phyloP scores from a whole-genome alignment of 2,797 vertebrate genomes.

The Trematomus bernacchii region DNA sequence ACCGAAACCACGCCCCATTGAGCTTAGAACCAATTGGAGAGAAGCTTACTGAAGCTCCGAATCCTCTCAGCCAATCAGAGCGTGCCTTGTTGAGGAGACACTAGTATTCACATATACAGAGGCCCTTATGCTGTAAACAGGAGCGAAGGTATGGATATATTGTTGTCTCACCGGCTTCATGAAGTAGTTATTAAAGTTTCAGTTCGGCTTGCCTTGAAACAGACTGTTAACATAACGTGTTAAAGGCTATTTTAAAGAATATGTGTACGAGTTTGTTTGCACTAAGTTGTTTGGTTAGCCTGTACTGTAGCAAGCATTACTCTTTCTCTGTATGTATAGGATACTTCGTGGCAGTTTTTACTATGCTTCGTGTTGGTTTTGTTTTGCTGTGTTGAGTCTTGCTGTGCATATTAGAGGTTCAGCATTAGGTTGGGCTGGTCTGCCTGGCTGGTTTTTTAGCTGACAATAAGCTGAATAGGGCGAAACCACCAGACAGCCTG shows the following conservation, averaged over 20 bases:
- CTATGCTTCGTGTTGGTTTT: not conserved
- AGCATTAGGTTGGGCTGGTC: conserved; percentile 23
- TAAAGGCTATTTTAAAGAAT: not conserved
- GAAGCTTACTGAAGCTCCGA: not conserved
- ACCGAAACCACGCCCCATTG: conserved; percentile 32
- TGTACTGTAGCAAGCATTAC: not conserved
- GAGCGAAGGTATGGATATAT: conserved; percentile 67
- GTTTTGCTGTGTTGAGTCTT: not conserved
- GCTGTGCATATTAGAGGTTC: conserved; percentile 4
- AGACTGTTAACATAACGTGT: not conserved
- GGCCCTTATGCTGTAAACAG: conserved; percentile 62
- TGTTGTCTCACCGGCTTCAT: conserved; percentile 22
- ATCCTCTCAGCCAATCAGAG: conserved; percentile 60
- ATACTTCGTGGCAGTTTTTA: not conserved
- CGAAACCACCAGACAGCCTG: conserved; percentile 74
- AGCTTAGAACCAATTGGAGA: conserved; percentile 36
- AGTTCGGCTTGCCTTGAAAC: not conserved
- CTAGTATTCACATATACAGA: conserved; percentile 10
- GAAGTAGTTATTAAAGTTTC: conserved; percentile 28
- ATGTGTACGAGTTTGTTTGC: not conserved
- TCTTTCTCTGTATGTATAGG: not conserved
- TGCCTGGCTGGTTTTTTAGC: conserved; percentile 62
- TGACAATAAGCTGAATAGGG: conserved; percentile 73
- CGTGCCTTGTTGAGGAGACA: conserved; percentile 50
- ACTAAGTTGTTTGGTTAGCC: not conserved